A percentile compares a stretch with the other conserved stretches of the same genome.
phyloP scores from a whole-genome alignment of 2,113 vertebrate species.

The Pseudois nayaur region DNA sequence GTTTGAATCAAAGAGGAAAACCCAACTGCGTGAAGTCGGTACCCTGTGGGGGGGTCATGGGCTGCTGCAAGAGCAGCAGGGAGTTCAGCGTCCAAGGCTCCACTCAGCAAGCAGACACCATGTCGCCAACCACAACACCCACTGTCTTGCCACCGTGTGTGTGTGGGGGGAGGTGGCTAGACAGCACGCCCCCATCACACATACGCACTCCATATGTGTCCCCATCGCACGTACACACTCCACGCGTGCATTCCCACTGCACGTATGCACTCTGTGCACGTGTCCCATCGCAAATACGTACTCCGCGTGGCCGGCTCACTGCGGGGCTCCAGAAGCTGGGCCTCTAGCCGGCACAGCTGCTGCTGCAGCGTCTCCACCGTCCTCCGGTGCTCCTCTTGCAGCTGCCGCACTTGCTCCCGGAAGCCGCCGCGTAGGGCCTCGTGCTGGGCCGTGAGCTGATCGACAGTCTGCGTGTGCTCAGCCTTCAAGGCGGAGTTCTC shows the following conservation, averaged over 20 bases:
- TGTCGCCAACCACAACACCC: background rate
- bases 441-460: conserved; percentile 87
- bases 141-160: background rate
- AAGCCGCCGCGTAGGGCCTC: conserved; percentile 88
- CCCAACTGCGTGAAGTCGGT: background rate
- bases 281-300: conserved; percentile 72
- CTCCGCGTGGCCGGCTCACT: conserved; percentile 85
- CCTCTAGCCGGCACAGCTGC: conserved; percentile 90
- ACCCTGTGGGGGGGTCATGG: background rate
- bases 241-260: background rate
- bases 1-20: conserved; percentile 10
- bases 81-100: background rate
- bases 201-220: accelerated
- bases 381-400: conserved; percentile 94
- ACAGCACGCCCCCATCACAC: accelerated
- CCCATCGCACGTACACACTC: background rate
- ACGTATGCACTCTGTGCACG: background rate
- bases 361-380: conserved; percentile 94
- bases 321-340: conserved; percentile 91
- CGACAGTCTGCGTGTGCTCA: conserved; percentile 86
- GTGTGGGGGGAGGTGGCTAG: background rate
- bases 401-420: conserved; percentile 90
- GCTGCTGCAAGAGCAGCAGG: background rate
- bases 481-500: conserved; percentile 89
- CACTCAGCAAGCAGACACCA: background rate